phyloP scores from a whole-genome alignment of 2,888 invertebrate species.

The Zelleria hepariella region DNA sequence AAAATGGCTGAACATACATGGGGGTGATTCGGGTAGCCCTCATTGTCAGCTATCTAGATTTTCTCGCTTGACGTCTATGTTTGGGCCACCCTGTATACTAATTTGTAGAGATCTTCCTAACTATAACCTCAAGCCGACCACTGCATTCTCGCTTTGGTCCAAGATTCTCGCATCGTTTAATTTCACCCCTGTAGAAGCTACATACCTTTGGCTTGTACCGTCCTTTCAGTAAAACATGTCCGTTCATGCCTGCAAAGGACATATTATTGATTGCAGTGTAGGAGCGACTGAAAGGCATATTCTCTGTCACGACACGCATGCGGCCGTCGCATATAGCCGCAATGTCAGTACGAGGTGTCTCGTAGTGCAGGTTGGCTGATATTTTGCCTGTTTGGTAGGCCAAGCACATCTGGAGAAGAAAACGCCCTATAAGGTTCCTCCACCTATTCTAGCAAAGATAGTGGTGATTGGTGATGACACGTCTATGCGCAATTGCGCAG shows the following conservation, averaged over 20 bases:
- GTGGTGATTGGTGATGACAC: no score
- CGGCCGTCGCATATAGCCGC: constrained; percentile 64
- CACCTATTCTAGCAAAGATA: background rate
- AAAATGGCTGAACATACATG: no score
- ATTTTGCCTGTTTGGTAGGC: constrained; percentile 77
- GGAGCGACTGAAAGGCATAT: constrained; percentile 66
- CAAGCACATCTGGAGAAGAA: constrained; percentile 50
- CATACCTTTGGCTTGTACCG: constrained; percentile 41
- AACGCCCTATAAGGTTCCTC: background rate
- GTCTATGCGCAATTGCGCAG: no score
- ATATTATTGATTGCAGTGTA: constrained; percentile 43
- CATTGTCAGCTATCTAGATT: no score
- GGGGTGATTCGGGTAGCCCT: no score
- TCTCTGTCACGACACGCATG: constrained; percentile 70
- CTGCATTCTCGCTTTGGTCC: no score
- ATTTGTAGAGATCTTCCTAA: background rate
- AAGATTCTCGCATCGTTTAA: no score
- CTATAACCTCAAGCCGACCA: no score
- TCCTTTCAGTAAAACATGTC: constrained; percentile 41
- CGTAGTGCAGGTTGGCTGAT: constrained; percentile 81
- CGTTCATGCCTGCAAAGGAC: constrained; percentile 41
- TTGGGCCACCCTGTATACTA: no score
- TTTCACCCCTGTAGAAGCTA: background rate
- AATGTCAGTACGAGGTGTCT: constrained; percentile 65
- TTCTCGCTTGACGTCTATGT: no score